Percentiles rank a stretch among this genome's conserved stretches.
Conservation (phyloP, 2,888 invertebrate genomes). For the Ectropis crepuscularia region DNA sequence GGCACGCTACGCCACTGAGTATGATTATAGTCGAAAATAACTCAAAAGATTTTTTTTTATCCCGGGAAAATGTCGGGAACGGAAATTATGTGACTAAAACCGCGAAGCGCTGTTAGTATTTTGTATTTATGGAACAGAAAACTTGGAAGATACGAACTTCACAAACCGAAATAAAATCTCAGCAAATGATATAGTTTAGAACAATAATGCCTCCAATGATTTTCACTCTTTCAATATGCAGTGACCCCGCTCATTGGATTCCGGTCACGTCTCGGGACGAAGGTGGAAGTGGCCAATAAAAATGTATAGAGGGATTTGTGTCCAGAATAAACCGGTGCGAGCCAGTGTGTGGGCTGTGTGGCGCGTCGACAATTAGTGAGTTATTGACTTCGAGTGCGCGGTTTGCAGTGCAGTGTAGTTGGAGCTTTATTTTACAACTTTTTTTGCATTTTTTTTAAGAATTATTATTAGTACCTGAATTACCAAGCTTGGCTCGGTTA, state of each 20-base stretch:
- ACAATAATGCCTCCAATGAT: not conserved
- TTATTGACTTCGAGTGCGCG: constrained; percentile 20
- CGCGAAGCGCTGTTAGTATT: no score
- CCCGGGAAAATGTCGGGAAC: no score
- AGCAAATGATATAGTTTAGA: not conserved
- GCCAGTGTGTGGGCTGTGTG: constrained; percentile 58
- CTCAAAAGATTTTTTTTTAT: no score
- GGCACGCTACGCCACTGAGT: no score
- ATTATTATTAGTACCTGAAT: not conserved
- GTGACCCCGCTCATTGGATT: constrained; percentile 47
- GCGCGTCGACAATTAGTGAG: constrained; percentile 33
- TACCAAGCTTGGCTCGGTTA: not conserved
- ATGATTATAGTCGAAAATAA: no score
- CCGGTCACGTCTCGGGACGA: constrained; percentile 71
- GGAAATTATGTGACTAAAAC: no score
- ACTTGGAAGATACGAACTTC: not conserved
- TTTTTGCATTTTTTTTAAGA: not conserved
- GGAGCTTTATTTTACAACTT: constrained; percentile 14
- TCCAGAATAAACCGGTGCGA: constrained; percentile 60
- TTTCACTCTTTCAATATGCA: constrained; percentile 27
- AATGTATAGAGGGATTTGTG: constrained; percentile 82
- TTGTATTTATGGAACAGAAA: no score
- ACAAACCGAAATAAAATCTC: not conserved
- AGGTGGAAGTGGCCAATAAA: constrained; percentile 81
- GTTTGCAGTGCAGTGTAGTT: constrained; percentile 26